These are phyloP conservation scores for Erebia palarica DNA, from an alignment of 2,888 invertebrate genomes.

Conservation along the genomic window DNA sequence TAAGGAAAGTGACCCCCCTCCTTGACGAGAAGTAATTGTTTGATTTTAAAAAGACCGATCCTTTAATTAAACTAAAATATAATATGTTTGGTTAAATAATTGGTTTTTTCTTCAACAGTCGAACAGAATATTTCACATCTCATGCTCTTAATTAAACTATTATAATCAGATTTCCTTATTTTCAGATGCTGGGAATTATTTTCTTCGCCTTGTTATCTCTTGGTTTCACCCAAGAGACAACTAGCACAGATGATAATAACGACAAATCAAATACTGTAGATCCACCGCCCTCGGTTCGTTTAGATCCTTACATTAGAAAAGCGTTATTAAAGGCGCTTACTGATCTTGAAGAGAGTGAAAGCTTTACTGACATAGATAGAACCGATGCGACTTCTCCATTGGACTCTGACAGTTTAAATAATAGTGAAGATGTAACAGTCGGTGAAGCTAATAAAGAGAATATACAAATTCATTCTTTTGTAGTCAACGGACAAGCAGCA, in stretches of 20 bases:
- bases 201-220: slow-evolving; percentile 56
- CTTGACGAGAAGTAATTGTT: too few relatives aligned
- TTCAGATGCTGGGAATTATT: slow-evolving; percentile 64
- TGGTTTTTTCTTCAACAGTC: too few relatives aligned
- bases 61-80: too few relatives aligned
- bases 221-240: slow-evolving; percentile 58
- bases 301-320: slow-evolving; percentile 88
- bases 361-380: slow-evolving; percentile 68
- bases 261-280: slow-evolving; percentile 73
- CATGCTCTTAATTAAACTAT: not conserved
- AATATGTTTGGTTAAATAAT: too few relatives aligned
- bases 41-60: too few relatives aligned
- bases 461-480: slow-evolving; percentile 82
- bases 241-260: slow-evolving; percentile 53
- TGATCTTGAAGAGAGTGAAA: slow-evolving; percentile 86
- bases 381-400: slow-evolving; percentile 53
- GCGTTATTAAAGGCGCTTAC: slow-evolving; percentile 89
- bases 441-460: slow-evolving; percentile 46
- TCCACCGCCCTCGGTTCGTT: slow-evolving; percentile 80
- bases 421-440: slow-evolving; percentile 28
- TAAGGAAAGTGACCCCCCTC: too few relatives aligned
- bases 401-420: slow-evolving; percentile 54
- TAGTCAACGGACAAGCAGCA: slow-evolving; percentile 75
- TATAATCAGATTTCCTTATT: slow-evolving; percentile 42
- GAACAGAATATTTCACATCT: not conserved